Conservation (phyloP, 2,113 vertebrate species). For the Tragelaphus strepsiceros region DNA sequence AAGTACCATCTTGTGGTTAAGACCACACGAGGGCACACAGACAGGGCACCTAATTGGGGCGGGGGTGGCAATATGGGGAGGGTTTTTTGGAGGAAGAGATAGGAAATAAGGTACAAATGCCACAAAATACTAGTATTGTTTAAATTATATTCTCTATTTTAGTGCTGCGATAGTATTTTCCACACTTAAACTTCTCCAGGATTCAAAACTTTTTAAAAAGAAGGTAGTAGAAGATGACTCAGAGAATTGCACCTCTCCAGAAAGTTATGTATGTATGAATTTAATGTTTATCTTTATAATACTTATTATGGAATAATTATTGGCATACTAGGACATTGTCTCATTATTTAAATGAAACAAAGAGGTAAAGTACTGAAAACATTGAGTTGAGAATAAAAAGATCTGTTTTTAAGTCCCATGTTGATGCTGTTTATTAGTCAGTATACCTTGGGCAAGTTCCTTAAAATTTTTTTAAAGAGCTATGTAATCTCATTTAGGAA, state of each 20-base stretch:
- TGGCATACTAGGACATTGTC: not conserved
- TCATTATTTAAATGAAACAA: not conserved
- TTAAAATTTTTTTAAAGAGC: not conserved
- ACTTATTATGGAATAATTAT: not conserved
- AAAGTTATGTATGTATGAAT: constrained; percentile 64
- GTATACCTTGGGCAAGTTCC: not conserved
- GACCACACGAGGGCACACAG: not conserved
- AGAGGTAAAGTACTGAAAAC: not conserved
- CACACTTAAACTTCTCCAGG: constrained; percentile 86
- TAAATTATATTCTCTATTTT: constrained; percentile 37
- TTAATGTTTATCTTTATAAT: not conserved
- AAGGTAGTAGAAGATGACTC: not conserved
- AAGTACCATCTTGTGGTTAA: not conserved
- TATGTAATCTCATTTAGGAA: not conserved
- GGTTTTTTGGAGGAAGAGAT: not conserved
- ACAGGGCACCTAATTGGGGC: not conserved
- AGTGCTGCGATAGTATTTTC: constrained; percentile 87
- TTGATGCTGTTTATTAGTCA: not conserved
- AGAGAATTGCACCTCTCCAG: constrained; percentile 15
- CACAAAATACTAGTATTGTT: not conserved
- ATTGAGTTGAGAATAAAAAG: not conserved
- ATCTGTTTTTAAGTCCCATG: not conserved
- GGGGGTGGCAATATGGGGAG: accelerated
- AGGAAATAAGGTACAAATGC: not conserved
- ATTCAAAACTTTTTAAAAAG: constrained; percentile 78